phyloP scores from a whole-genome alignment of 2,888 invertebrate species.

The Caenorhabditis wallacei region DNA sequence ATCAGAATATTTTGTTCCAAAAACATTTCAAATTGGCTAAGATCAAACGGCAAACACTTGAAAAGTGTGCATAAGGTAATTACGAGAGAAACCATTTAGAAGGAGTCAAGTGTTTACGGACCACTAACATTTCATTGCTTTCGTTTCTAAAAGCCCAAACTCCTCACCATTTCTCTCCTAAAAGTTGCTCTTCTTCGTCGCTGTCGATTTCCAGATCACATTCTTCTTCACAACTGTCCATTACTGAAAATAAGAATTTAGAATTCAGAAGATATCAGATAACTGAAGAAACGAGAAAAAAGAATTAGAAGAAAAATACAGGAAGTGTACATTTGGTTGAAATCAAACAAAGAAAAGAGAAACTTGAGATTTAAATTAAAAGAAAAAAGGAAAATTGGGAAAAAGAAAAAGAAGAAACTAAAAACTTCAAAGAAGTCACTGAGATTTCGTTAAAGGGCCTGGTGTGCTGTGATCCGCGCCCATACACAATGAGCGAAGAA shows the following conservation, averaged over 20 bases:
- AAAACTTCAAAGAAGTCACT: not conserved
- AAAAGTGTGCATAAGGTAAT: slow-evolving; percentile 65
- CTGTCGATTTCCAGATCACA: slow-evolving; percentile 66
- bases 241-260: slow-evolving; percentile 18
- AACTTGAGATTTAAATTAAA: slow-evolving; percentile 22
- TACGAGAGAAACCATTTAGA: slow-evolving; percentile 21
- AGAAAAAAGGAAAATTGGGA: not conserved
- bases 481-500: no score
- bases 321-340: slow-evolving; percentile 17
- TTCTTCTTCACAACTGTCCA: slow-evolving; percentile 65
- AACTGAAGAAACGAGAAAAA: no score
- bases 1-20: no score
- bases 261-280: not conserved
- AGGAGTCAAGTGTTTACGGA: slow-evolving; percentile 62
- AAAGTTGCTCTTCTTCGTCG: slow-evolving; percentile 67
- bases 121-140: slow-evolving; percentile 25
- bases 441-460: not conserved
- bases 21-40: slow-evolving; percentile 31
- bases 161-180: slow-evolving; percentile 71
- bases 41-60: slow-evolving; percentile 62
- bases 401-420: not conserved
- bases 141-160: not conserved
- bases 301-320: slow-evolving; percentile 1
- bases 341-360: no score
- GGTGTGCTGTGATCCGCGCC: no score